Evolutionary conservation across 2,113 vertebrate genomes (phyloP), one percentile per base, ranked within the genome.

Genomic region (Tachuris rubrigastra): DNA sequence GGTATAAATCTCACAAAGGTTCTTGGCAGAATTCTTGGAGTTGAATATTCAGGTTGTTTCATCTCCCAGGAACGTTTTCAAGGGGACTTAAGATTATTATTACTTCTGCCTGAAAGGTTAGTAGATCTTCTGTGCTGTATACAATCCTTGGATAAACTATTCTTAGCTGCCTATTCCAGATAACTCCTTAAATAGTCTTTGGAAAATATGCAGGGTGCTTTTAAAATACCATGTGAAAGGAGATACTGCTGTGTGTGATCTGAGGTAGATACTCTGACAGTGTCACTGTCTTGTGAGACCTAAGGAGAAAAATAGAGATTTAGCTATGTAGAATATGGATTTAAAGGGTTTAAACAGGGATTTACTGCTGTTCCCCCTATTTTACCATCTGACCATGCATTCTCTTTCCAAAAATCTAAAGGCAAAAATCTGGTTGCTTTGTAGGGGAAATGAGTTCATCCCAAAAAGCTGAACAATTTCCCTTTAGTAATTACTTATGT

Each of bases 111-210:
- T 78, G 80, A 89, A 95, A 96, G 95, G 84, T 92, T 96, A 94
- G 85, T 77, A 90, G 80, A 87, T 78, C 80, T 92, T 88, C 76
- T 55, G 52, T 66, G 88, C 80, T 96, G 60, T 95, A 42, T 93
- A 87, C 67, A 94, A 33, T 71, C 76, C 69, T 8, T 11, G 86
- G 86, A 82, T 89, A 95, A 94, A 87, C 90, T 96, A 94, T 96
- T 92, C 88, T 82, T 85, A 85, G 90, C 69, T 82, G 73, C 90
- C 92, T 94, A 49, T 92, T 93, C 73, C 76, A 96, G 90, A 93
- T 89, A 95, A 90, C 86, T 94, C 96, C 96, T 93, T 96, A 94
- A 97, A 97, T 87, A 96, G 93, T 42, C 86, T 75, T 89, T 0
- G 66, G 90, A 96, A 97, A 95, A 81, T 78, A 93, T 75, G 69